phyloP scores from a whole-genome alignment of 2,113 vertebrate genomes.

The Odobenus rosmarus region DNA sequence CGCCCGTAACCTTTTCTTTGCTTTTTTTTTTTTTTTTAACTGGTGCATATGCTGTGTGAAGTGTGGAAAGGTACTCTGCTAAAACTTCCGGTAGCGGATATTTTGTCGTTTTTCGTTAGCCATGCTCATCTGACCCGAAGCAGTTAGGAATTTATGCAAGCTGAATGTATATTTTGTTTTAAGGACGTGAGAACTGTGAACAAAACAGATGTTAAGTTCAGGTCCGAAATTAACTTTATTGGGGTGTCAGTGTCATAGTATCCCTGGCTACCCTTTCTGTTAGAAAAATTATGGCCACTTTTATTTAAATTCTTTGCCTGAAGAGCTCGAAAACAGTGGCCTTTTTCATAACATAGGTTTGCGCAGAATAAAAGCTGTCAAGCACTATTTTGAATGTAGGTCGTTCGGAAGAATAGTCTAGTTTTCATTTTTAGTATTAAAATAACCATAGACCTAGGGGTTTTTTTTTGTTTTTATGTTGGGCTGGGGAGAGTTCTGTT shows the following conservation, averaged over 20 bases:
- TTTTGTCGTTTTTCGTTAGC: fast-evolving
- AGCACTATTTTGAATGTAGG: background rate
- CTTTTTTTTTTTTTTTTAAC: background rate
- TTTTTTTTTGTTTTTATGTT: background rate
- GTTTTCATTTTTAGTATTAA: background rate
- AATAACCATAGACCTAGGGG: background rate
- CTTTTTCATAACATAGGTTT: background rate
- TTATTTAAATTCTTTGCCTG: background rate
- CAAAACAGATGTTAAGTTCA: background rate
- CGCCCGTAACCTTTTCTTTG: background rate
- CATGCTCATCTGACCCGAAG: background rate
- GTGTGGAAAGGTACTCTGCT: background rate
- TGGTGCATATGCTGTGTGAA: background rate
- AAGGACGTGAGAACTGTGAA: background rate
- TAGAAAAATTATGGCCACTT: background rate
- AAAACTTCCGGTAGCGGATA: background rate
- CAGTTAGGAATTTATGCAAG: background rate
- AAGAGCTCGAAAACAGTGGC: background rate
- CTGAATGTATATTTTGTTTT: background rate
- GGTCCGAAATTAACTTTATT: background rate
- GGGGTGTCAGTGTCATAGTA: background rate
- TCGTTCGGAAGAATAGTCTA: background rate
- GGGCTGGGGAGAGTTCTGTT: background rate
- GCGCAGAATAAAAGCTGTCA: background rate
- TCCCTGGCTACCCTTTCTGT: background rate